Percentiles rank a stretch among this genome's conserved stretches.
Evolutionary conservation across 2,113 vertebrate genomes (phyloP).

Genomic region (Pogona vitticeps): DNA sequence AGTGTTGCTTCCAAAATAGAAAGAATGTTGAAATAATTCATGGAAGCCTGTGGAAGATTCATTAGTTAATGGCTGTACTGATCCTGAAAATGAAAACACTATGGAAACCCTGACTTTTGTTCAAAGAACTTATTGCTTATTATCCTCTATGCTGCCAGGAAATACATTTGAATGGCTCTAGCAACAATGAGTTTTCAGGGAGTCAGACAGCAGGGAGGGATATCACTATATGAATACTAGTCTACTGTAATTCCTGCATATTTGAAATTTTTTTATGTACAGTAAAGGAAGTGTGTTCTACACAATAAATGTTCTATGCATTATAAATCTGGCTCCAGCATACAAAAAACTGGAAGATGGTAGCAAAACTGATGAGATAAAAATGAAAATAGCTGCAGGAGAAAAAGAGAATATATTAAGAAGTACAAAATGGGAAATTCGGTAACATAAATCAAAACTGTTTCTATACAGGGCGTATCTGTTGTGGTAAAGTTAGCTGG

Average conservation of each 20-base stretch:
- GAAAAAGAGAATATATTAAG: neutral
- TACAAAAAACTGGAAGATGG: neutral
- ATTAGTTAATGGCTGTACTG: slow-evolving; percentile 20
- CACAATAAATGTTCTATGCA: slow-evolving; percentile 26
- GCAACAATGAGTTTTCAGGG: slow-evolving; percentile 41
- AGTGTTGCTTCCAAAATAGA: neutral
- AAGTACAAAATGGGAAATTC: slow-evolving; percentile 9
- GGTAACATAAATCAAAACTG: neutral
- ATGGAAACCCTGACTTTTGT: neutral
- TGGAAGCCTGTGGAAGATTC: neutral
- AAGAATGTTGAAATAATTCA: neutral
- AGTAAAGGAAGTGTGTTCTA: slow-evolving; percentile 15
- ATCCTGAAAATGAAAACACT: slow-evolving; percentile 8
- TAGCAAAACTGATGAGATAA: neutral
- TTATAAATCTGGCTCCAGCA: slow-evolving; percentile 13
- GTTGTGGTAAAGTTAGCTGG: neutral
- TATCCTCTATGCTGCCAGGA: slow-evolving; percentile 6
- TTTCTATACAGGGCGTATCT: neutral
- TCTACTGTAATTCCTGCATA: slow-evolving; percentile 22
- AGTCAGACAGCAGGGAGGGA: slow-evolving; percentile 12
- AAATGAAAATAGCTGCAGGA: slow-evolving; percentile 10
- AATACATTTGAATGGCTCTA: slow-evolving; percentile 14
- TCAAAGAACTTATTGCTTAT: slow-evolving; percentile 8
- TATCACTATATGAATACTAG: slow-evolving; percentile 23
- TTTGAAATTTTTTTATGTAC: slow-evolving; percentile 17